phyloP scores from a whole-genome alignment of 2,113 vertebrate genomes.

The Peucedramus taeniatus region DNA sequence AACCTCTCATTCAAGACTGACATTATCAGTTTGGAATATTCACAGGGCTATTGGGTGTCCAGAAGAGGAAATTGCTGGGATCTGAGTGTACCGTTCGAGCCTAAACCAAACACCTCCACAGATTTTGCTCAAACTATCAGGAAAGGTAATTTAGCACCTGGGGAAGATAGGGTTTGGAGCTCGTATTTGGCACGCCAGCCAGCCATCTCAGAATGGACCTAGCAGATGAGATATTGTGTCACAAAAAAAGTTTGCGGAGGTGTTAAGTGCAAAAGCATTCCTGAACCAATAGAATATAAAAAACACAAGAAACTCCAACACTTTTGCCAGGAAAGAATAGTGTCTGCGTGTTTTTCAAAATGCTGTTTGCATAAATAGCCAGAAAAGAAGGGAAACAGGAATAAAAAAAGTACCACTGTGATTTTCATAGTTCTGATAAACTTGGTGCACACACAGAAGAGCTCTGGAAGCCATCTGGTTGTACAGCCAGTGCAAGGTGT shows the following conservation, averaged over 20 bases:
- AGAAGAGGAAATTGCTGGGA: constrained; percentile 8
- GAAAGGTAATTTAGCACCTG: constrained; percentile 48
- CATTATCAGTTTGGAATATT: constrained; percentile 12
- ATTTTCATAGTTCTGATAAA: not conserved
- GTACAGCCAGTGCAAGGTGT: not conserved
- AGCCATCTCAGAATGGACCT: constrained; percentile 56
- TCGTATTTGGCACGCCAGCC: constrained; percentile 12
- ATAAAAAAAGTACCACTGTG: not conserved
- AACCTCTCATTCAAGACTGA: not conserved
- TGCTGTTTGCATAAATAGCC: not conserved
- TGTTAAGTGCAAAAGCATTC: constrained; percentile 71
- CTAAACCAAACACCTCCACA: constrained; percentile 43
- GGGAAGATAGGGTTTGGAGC: constrained; percentile 21
- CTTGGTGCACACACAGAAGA: not conserved
- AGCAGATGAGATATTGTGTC: constrained; percentile 59
- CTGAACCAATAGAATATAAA: not conserved
- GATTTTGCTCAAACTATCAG: constrained; percentile 32
- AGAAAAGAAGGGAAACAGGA: not conserved
- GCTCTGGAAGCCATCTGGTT: not conserved
- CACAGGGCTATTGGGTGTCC: not conserved
- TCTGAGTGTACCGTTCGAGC: not conserved
- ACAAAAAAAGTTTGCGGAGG: constrained; percentile 49
- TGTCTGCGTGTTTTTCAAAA: constrained; percentile 1
- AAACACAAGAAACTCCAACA: not conserved
- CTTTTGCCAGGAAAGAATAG: not conserved